phyloP scores from a whole-genome alignment of 1,140 invertebrate species.

The Stegodyphus mimosarum region DNA sequence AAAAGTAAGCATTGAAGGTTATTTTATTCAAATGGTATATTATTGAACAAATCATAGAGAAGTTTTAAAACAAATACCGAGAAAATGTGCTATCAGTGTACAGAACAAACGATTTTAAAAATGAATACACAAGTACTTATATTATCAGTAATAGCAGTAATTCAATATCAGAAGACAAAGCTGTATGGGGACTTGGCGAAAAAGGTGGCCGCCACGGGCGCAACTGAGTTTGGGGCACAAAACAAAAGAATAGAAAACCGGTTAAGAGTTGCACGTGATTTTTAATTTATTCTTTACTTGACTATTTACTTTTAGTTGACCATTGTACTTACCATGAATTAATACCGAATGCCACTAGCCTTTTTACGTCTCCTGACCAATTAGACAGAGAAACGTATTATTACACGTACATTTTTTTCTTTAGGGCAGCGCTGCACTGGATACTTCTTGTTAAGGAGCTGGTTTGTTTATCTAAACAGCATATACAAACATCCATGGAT shows the following conservation, averaged over 20 bases:
- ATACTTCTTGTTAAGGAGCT: background rate
- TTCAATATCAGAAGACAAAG: background rate
- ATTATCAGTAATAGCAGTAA: background rate
- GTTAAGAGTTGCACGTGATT: background rate
- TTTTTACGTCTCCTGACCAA: background rate
- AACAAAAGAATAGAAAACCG: background rate
- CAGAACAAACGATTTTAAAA: no score
- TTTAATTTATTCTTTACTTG: background rate
- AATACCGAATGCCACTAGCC: background rate
- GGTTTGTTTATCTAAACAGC: background rate
- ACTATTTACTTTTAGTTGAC: background rate
- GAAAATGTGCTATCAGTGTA: no score
- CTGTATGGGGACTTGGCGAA: no score
- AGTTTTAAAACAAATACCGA: no score
- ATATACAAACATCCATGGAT: background rate
- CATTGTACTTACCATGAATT: background rate
- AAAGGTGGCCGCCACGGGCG: no score
- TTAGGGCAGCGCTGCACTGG: background rate
- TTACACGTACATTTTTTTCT: background rate
- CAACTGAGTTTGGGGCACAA: background rate
- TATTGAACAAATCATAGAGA: no score
- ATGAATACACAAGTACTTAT: no score
- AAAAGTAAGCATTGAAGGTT: no score
- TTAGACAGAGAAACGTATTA: background rate
- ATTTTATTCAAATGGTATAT: no score